Conservation (phyloP, 2,113 vertebrate genomes). For the Numenius arquata region DNA sequence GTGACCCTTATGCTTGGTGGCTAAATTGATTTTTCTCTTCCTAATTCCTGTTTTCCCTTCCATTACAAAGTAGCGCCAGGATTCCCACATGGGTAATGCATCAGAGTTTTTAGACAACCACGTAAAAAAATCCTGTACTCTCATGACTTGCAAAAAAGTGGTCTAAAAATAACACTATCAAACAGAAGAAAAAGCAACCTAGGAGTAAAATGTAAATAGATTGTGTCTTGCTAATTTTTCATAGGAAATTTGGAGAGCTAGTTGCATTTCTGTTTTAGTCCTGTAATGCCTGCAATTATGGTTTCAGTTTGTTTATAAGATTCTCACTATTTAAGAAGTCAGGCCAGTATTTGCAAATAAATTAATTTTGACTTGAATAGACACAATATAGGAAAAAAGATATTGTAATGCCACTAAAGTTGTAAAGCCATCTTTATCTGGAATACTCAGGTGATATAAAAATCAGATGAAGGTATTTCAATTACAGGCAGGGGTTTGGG, state of each 20-base stretch:
- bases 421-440: not conserved
- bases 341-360: not conserved
- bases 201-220: not conserved
- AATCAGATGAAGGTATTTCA: not conserved
- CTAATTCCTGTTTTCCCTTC: slow-evolving; percentile 49
- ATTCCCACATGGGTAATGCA: slow-evolving; percentile 39
- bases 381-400: not conserved
- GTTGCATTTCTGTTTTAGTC: not conserved
- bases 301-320: not conserved
- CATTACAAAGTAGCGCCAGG: slow-evolving; percentile 18
- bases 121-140: not conserved
- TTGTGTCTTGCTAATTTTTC: not conserved
- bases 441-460: not conserved
- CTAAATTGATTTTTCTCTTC: slow-evolving; percentile 59
- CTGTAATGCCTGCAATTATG: not conserved
- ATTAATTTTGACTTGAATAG: not conserved
- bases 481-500: not conserved
- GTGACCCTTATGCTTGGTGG: slow-evolving; percentile 9
- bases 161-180: not conserved
- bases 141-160: not conserved
- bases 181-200: not conserved
- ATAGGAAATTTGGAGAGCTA: not conserved
- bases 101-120: slow-evolving; percentile 14
- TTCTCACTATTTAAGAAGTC: not conserved
- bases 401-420: not conserved